phyloP scores from a whole-genome alignment of 2,113 vertebrate genomes.

The Sinocyclocheilus maitianheensis region DNA sequence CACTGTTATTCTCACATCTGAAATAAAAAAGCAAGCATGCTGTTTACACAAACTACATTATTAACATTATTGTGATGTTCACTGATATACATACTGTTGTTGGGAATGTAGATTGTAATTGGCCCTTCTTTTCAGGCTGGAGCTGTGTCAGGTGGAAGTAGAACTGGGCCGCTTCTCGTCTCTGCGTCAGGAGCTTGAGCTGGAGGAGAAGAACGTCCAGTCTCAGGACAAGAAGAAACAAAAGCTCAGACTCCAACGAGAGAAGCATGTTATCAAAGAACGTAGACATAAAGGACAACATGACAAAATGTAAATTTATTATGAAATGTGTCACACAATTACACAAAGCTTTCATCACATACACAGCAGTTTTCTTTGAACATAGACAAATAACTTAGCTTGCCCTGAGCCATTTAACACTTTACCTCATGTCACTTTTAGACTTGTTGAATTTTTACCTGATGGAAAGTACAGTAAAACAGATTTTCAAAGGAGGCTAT shows the following conservation, averaged over 20 bases:
- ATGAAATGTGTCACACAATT: background rate
- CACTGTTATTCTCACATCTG: no score
- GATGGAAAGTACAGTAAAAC: background rate
- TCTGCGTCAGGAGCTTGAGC: constrained; percentile 60
- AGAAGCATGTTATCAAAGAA: constrained; percentile 64
- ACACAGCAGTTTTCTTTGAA: background rate
- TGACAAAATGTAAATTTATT: constrained; percentile 36
- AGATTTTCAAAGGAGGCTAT: background rate
- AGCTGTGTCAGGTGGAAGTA: constrained; percentile 78
- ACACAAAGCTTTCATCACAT: background rate
- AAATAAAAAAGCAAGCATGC: no score
- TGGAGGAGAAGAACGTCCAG: constrained; percentile 68
- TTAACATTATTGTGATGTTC: no score
- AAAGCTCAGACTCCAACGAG: constrained; percentile 65
- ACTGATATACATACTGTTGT: background rate
- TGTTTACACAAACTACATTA: no score
- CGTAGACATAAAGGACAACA: constrained; percentile 67
- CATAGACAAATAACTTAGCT: background rate
- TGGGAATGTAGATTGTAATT: background rate
- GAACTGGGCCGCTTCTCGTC: constrained; percentile 70
- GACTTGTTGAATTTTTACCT: background rate
- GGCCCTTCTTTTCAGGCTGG: constrained; percentile 65
- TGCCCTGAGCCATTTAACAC: background rate
- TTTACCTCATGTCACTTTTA: background rate
- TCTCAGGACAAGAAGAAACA: constrained; percentile 59